These are phyloP conservation scores for Drosophila athabasca DNA, from an alignment of 1,140 invertebrate species.

Conservation along the genomic window DNA sequence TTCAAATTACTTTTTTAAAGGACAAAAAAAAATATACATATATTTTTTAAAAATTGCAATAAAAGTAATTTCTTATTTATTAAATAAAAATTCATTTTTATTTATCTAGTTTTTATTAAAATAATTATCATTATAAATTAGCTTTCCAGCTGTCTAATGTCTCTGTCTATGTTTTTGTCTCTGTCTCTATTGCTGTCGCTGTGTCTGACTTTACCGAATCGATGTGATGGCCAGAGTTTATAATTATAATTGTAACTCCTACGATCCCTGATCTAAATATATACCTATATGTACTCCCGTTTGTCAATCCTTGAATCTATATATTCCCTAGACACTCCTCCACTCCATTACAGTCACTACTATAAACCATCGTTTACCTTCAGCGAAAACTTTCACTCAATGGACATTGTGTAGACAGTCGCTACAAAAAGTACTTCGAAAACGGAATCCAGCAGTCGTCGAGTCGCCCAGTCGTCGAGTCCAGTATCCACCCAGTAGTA, in stretches of 20 bases:
- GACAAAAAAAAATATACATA: too few species aligned
- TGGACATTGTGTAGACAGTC: neutral
- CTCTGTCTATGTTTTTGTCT: too few species aligned
- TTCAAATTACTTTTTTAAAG: too few species aligned
- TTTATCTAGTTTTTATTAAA: too few species aligned
- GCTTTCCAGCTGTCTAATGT: conserved; percentile 12
- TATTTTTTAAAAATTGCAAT: too few species aligned
- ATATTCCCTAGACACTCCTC: conserved; percentile 16
- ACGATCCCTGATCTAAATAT: neutral
- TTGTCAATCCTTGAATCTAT: conserved; percentile 32
- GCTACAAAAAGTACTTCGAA: neutral
- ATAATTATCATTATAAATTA: too few species aligned
- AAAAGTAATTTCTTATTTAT: too few species aligned
- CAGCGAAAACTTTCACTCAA: neutral
- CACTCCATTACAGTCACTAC: conserved; percentile 18
- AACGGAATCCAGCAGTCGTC: conserved; percentile 12
- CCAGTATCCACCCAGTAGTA: conserved; percentile 31
- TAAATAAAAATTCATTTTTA: too few species aligned
- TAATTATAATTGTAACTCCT: too few species aligned
- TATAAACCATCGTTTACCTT: conserved; percentile 20
- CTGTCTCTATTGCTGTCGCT: conserved; percentile 17
- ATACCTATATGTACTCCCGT: too few species aligned
- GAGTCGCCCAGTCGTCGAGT: conserved; percentile 10
- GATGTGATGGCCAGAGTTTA: conserved; percentile 41
- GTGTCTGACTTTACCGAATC: conserved; percentile 11